phyloP scores from a whole-genome alignment of 2,113 vertebrate species.

The Rynchops niger region DNA sequence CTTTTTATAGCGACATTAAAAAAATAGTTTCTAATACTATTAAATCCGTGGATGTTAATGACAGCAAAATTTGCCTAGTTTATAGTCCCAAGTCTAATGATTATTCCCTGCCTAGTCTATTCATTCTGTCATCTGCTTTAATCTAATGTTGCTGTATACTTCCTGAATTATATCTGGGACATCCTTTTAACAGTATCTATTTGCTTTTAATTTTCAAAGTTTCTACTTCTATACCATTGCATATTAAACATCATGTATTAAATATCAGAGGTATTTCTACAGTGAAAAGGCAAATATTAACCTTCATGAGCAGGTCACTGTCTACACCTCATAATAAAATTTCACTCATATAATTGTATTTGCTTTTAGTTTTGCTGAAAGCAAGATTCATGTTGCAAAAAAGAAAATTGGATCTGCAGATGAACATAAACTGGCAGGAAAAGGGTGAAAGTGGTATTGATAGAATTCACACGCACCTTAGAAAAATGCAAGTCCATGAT shows the following conservation, averaged over 20 bases:
- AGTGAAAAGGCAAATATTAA: neutral
- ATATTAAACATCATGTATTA: neutral
- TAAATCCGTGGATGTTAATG: neutral
- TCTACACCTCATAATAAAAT: neutral
- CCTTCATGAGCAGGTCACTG: neutral
- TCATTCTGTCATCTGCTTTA: neutral
- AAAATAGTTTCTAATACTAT: neutral
- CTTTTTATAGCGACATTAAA: neutral
- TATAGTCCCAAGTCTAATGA: neutral
- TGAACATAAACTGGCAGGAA: neutral
- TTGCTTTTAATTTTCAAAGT: neutral
- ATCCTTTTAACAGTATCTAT: neutral
- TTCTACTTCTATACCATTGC: neutral
- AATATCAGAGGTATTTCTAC: neutral
- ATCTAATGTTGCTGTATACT: neutral
- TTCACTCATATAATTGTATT: neutral
- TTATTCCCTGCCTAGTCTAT: neutral
- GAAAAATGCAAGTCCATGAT: neutral
- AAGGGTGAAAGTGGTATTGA: neutral
- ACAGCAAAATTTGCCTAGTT: neutral
- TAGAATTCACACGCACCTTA: neutral
- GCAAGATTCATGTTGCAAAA: neutral
- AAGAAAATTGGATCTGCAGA: neutral
- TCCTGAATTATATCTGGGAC: neutral
- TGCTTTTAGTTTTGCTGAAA: neutral